Percentiles rank a stretch among this genome's conserved stretches.
Conservation (phyloP, 2,888 invertebrate species). For the Trissolcus brochymenae region DNA sequence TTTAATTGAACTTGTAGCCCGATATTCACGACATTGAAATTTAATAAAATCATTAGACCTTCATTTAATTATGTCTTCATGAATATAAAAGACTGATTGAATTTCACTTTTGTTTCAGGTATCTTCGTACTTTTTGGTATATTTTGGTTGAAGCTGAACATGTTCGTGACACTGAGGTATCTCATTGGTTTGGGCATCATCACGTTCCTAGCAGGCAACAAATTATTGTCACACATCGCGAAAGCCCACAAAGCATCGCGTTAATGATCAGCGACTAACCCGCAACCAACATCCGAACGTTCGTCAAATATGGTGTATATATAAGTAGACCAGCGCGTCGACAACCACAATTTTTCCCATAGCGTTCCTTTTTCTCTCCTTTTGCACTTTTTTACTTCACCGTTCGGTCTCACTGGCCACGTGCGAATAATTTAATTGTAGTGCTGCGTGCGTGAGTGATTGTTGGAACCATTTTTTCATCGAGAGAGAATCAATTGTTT, state of each 20-base stretch:
- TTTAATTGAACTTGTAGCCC: slow-evolving; percentile 70
- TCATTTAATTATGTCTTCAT: not conserved
- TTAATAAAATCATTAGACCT: not conserved
- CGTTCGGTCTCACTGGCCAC: not conserved
- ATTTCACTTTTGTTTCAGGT: slow-evolving; percentile 76
- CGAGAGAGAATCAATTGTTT: slow-evolving; percentile 24
- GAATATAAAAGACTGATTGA: not conserved
- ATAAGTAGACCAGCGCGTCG: not conserved
- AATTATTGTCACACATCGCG: slow-evolving; percentile 90
- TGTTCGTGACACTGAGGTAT: slow-evolving; percentile 97
- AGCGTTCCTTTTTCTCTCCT: slow-evolving; percentile 16
- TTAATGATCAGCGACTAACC: slow-evolving; percentile 38
- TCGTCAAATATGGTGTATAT: slow-evolving; percentile 10
- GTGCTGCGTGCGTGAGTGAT: slow-evolving; percentile 10
- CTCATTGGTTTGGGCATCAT: slow-evolving; percentile 89
- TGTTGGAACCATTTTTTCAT: slow-evolving; percentile 1
- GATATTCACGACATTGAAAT: slow-evolving; percentile 67
- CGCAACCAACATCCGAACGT: slow-evolving; percentile 4
- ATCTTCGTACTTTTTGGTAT: slow-evolving; percentile 91
- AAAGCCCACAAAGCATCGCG: slow-evolving; percentile 71
- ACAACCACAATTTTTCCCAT: not conserved
- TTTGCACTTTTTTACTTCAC: slow-evolving; percentile 28
- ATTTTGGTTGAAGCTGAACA: slow-evolving; percentile 95
- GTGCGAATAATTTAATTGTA: slow-evolving; percentile 9
- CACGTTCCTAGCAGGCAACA: slow-evolving; percentile 96